phyloP scores from a whole-genome alignment of 2,797 vertebrate genomes.

The Paratrypauchen microcephalus region DNA sequence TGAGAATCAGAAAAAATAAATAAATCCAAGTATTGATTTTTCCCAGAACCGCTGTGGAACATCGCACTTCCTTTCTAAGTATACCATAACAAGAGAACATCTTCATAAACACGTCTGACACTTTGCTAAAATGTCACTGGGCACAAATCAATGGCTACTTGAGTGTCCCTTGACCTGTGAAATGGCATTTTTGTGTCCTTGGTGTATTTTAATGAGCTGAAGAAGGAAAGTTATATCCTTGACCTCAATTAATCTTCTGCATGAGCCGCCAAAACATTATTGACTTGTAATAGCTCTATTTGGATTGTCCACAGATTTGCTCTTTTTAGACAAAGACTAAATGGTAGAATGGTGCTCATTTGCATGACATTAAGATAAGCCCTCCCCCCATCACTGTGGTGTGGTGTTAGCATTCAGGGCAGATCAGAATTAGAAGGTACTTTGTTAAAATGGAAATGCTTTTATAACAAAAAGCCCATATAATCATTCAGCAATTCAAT shows the following conservation, averaged over 20 bases:
- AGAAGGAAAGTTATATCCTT: conserved; percentile 14
- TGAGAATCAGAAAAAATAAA: conserved; percentile 1
- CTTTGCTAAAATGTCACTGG: conserved; percentile 3
- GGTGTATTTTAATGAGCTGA: conserved; percentile 44
- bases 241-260: neutral
- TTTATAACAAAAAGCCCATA: no score
- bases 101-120: conserved; percentile 8
- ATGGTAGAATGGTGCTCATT: no score
- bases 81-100: neutral
- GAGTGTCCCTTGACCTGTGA: neutral
- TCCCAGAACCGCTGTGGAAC: neutral
- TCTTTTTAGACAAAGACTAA: no score
- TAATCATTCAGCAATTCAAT: no score
- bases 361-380: no score
- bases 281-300: no score
- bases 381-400: no score
- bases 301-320: no score
- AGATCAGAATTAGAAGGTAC: no score
- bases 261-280: neutral
- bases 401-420: no score
- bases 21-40: conserved; percentile 7
- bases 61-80: neutral
- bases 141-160: neutral
- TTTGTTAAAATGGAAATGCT: no score
- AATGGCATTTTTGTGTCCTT: neutral